These are phyloP conservation scores for Daboia siamensis DNA, from an alignment of 2,113 vertebrate species.

Conservation along the genomic window DNA sequence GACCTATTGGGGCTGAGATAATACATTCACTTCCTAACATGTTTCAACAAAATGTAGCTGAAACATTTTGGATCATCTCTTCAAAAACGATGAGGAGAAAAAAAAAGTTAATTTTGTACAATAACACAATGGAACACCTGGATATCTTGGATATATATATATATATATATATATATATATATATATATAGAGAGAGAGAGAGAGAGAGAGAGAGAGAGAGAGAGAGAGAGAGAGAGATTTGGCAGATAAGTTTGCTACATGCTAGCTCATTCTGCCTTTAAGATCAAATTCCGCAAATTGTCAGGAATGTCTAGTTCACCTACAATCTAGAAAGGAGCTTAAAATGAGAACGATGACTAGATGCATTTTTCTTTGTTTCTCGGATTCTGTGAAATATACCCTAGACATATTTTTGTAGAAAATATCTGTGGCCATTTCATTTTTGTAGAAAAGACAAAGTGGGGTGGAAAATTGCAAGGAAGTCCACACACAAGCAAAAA, in stretches of 20 bases:
- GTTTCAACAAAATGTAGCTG: conserved; percentile 75
- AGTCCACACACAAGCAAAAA: neutral
- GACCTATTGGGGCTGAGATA: conserved; percentile 81
- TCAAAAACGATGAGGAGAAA: conserved; percentile 71
- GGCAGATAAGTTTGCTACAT: conserved; percentile 61
- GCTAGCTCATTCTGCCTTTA: conserved; percentile 54
- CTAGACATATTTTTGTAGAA: neutral
- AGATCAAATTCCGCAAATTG: conserved; percentile 64
- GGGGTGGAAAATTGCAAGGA: neutral
- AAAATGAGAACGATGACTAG: conserved; percentile 7
- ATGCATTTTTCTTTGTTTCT: conserved; percentile 23
- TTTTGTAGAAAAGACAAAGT: neutral
- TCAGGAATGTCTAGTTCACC: conserved; percentile 65
- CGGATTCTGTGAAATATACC: conserved; percentile 1
- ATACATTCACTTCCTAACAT: conserved; percentile 80
- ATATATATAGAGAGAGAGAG: no score
- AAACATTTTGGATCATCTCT: conserved; percentile 78
- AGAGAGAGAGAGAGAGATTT: no score
- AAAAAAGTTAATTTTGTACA: conserved; percentile 70
- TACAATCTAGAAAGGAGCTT: conserved; percentile 24
- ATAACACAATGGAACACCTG: conserved; percentile 81
- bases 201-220: no score
- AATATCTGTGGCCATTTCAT: neutral
- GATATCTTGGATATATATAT: conserved; percentile 64
- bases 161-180: no score